Base-by-base conservation (phyloP, 2,888 invertebrate genomes). In the Deilephila porcellus region DNA sequence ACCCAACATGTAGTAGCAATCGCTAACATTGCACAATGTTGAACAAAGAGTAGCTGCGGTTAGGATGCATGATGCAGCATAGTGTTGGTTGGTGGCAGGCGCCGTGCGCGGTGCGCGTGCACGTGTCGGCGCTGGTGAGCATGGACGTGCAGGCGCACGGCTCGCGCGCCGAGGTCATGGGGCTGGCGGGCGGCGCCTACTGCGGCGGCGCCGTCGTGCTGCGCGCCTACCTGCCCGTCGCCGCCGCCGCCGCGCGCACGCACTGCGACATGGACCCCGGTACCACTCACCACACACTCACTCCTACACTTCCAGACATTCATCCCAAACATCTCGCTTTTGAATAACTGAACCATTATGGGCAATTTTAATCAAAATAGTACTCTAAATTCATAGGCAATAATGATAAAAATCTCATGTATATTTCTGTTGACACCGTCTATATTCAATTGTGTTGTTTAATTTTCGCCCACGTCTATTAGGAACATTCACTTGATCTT, bases 261-360 rank as follows among this genome's bases (percentile, higher is more conserved):
- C 97, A 97, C 90, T 97, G 97, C 86, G 97, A 97, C 80, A 97
- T 97, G 97, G 97, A 97, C 82, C 97, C 97, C 1, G 96, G 96
- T 96, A 77, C 60, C 14, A 14, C 0, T 1, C 5, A 32, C 32
- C 32, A 3, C 19, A 20, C 67, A 14, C 37, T 4, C 25, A 2
- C 25, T 52, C 20, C 29, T 6, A 25, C 52, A 25, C 34, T 8
- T 37, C 7, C 37, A 37, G 8, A 37, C 25, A 25, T 25, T 25
- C 25, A 25, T 25, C 25, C 25, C 25, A 25, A 25, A 25, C 25
- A 25, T 25, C 25, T 25, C 1, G 25, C 32, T 32, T 32, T 4
- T 32, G 4, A 4, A 32, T 32, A 32, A 32, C 32, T 32, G 3
- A 32, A 32, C 32, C 4, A 32, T 5, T 32, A 32, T 32, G 3